Conservation (phyloP, 2,113 vertebrate genomes). For the Thinocorus orbignyianus region DNA sequence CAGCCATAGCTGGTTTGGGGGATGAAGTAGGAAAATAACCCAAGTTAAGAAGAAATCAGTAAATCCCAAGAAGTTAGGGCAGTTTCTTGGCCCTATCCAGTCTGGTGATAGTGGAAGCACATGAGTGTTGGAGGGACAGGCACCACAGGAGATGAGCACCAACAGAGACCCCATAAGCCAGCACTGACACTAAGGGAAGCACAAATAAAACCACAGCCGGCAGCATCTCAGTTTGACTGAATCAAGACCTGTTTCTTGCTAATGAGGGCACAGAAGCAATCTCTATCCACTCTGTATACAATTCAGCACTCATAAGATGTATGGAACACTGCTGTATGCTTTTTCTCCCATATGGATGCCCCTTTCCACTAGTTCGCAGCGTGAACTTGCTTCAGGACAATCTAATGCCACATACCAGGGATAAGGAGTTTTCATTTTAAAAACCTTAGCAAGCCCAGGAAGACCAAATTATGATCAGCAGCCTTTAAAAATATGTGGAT, state of each 20-base stretch:
- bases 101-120: not conserved
- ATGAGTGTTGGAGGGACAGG: not conserved
- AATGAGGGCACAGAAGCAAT: rapidly evolving
- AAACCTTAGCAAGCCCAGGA: not conserved
- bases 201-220: not conserved
- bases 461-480: not conserved
- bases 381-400: not conserved
- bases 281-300: not conserved
- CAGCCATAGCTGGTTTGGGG: not conserved
- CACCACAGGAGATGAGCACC: not conserved
- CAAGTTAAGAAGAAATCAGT: not conserved
- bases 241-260: not conserved
- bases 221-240: not conserved
- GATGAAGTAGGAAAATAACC: not conserved
- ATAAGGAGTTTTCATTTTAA: not conserved
- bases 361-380: not conserved
- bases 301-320: not conserved
- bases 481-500: not conserved
- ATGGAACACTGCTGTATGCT: rapidly evolving
- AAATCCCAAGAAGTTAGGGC: not conserved
- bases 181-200: not conserved
- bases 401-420: not conserved
- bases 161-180: not conserved
- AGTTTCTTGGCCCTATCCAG: not conserved
- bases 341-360: rapidly evolving